Base-by-base conservation (phyloP, 1,140 invertebrate species). In the Drosophila chauvacae region DNA sequence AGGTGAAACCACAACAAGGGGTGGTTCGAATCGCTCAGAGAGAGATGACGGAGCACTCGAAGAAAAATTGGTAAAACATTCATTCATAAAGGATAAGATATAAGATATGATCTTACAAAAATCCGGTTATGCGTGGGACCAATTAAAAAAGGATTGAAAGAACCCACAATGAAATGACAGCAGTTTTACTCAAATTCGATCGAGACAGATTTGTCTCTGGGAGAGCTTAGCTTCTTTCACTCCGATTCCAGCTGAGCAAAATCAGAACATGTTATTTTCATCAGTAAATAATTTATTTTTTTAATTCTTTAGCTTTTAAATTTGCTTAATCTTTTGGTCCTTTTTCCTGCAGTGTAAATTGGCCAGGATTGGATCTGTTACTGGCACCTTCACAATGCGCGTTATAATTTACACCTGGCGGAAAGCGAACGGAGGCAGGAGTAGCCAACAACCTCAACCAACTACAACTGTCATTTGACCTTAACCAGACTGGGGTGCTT, bases 381-480 rank as follows among this genome's bases (percentile, higher is more conserved):
- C 60, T 88, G 80, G 72, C 85, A 84, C 68, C 64, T 63, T 30
- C 79, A 87, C 83, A 88, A 88, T 80, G 78, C 77, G 81, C 86
- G 85, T 88, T 90, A 90, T 88, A 90, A 88, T 88, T 88, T 88
- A 88, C 85, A 88, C 85, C 85, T 85, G 66, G 81, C 63, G 66
- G 35, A 70, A 56, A 70, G 62, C 56, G 68, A 68, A 69, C 51
- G 65, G 55, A 18, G 37, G 35, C 16, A 55, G 26, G 3, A 42
- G 51, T 39, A 68, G 62, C 47, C 70, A 74, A 57, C 71, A 30
- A 50, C 71, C 61, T 45, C 30, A 65, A 77, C 72, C 70, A 80
- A 88, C 85, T 90, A 81, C 83, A 87, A 80, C 69, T 90, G 84
- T 81, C 84, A 90, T 84, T 90, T 81, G 85, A 88, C 85, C 85